These are phyloP conservation scores for Seriola aureovittata DNA, from an alignment of 2,113 vertebrate species.

Conservation along the genomic window DNA sequence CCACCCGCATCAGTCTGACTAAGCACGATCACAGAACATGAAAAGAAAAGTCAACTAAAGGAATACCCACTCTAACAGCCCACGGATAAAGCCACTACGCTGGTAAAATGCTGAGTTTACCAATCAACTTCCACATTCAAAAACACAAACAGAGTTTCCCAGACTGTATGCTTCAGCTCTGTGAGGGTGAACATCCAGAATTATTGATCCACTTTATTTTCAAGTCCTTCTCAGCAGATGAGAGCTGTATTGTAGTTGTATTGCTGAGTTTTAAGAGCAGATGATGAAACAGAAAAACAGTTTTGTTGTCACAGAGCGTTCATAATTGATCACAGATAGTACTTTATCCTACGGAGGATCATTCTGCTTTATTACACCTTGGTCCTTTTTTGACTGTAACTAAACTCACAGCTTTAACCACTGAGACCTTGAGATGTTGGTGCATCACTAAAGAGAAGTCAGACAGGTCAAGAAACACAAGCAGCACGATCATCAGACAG, in stretches of 20 bases:
- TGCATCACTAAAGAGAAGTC: too few relatives aligned
- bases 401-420: too few relatives aligned
- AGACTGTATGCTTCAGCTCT: neutral
- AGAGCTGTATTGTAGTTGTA: neutral
- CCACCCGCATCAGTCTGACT: neutral
- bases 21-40: neutral
- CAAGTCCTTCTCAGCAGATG: neutral
- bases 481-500: too few relatives aligned
- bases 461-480: too few relatives aligned
- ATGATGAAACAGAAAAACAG: neutral
- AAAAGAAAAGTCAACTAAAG: neutral
- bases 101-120: neutral
- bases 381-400: too few relatives aligned
- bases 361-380: too few relatives aligned
- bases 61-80: neutral
- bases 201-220: neutral
- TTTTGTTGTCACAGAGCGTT: neutral
- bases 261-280: neutral
- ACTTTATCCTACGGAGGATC: too few relatives aligned
- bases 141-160: neutral
- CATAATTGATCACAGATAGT: neutral
- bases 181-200: neutral
- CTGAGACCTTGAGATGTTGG: too few relatives aligned
- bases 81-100: neutral
- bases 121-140: neutral